Evolutionary conservation across 2,113 vertebrate species (phyloP).

Genomic region (Anarhynchus alexandrinus): DNA sequence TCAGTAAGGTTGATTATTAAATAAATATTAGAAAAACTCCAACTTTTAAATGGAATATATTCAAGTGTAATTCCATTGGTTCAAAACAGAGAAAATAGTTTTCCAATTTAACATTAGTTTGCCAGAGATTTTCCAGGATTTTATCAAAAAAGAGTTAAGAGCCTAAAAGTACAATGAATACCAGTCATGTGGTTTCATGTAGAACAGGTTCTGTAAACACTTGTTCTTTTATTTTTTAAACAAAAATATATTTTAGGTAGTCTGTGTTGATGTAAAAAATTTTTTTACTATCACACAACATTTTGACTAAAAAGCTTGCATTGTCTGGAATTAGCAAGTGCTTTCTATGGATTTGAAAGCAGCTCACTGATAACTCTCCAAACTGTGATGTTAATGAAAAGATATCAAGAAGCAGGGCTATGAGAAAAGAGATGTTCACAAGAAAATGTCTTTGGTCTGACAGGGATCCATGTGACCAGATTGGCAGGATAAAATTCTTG

Average conservation of each 20-base stretch:
- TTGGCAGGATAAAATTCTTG: background rate
- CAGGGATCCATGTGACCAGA: background rate
- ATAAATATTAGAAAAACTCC: background rate
- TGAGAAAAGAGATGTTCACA: background rate
- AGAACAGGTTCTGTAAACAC: background rate
- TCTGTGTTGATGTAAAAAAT: background rate
- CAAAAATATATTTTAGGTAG: background rate
- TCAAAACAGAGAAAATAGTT: background rate
- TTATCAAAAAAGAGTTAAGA: background rate
- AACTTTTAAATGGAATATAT: background rate
- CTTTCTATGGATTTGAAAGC: background rate
- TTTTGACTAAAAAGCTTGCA: background rate
- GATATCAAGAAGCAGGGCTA: background rate
- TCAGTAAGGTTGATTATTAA: background rate
- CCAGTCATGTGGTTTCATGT: background rate
- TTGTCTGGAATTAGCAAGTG: background rate
- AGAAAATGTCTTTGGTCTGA: background rate
- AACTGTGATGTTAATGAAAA: background rate
- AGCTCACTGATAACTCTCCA: background rate
- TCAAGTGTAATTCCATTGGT: background rate
- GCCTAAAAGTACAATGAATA: background rate
- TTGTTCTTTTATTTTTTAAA: background rate
- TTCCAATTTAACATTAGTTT: background rate
- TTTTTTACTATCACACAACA: background rate
- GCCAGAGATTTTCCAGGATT: background rate